Conservation (phyloP, 2,113 vertebrate genomes). For the Anhinga anhinga region DNA sequence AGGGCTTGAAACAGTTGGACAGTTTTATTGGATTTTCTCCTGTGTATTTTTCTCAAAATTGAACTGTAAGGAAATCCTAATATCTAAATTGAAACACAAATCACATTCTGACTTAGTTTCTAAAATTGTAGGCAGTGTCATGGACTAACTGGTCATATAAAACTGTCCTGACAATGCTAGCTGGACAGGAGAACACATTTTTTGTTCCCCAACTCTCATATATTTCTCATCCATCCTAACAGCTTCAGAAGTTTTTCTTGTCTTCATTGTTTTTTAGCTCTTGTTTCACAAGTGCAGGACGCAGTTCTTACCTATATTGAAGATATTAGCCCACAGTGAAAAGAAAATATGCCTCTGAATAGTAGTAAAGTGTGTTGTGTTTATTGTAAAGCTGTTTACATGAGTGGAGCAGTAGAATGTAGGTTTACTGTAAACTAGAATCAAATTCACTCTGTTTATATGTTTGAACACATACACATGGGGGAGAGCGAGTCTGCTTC, state of each 20-base stretch:
- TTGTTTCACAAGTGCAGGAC: background rate
- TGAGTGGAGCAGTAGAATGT: background rate
- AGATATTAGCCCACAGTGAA: background rate
- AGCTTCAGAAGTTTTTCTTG: background rate
- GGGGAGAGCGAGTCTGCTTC: background rate
- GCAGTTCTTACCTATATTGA: background rate
- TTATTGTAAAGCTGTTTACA: background rate
- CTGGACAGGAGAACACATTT: background rate
- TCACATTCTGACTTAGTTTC: background rate
- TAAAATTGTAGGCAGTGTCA: background rate
- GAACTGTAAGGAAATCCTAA: background rate
- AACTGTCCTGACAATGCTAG: background rate
- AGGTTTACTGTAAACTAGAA: background rate
- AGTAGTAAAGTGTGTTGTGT: background rate
- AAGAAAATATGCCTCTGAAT: background rate
- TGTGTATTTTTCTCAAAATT: conserved; percentile 1
- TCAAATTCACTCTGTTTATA: background rate
- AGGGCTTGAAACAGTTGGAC: background rate
- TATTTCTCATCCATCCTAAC: background rate
- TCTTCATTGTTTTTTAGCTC: background rate
- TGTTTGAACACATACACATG: background rate
- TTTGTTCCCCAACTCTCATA: background rate
- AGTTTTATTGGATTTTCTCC: conserved; percentile 9
- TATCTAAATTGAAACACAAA: background rate
- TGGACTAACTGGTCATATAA: background rate